A percentile compares a stretch with the other conserved stretches of the same genome.
Evolutionary conservation across 2,113 vertebrate genomes (phyloP).

Genomic region (Balaenoptera acutorostrata): DNA sequence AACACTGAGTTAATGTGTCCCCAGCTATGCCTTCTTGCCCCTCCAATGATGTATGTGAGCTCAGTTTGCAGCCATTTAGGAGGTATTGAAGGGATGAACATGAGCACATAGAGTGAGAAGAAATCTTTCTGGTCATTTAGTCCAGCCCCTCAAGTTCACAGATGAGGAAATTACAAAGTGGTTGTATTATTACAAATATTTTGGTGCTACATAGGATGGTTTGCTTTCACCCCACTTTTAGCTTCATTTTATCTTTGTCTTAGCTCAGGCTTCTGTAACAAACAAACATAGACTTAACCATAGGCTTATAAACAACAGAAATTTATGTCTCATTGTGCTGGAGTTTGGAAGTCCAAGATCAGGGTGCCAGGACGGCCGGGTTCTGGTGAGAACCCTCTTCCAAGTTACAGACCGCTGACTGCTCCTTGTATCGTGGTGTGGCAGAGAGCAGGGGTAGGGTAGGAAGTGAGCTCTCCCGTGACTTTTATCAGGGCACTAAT

Average conservation of each 20-base stretch:
- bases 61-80: fast-evolving
- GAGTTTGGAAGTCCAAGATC: background rate
- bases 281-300: background rate
- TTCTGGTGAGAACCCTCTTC: background rate
- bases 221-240: no score
- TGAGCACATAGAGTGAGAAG: background rate
- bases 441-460: no score
- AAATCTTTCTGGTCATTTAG: fast-evolving
- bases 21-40: background rate
- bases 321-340: background rate
- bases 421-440: background rate
- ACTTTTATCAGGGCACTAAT: no score
- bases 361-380: background rate
- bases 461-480: background rate
- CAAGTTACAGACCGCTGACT: background rate
- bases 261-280: background rate
- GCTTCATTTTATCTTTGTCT: background rate
- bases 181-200: fast-evolving
- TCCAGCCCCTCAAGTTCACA: fast-evolving
- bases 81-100: background rate
- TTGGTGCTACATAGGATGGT: background rate
- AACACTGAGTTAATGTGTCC: background rate
- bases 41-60: background rate
- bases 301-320: background rate
- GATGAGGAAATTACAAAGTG: background rate